These are phyloP conservation scores for Sphaerodactylus townsendi DNA, from an alignment of 2,113 vertebrate genomes.

Conservation along the genomic window DNA sequence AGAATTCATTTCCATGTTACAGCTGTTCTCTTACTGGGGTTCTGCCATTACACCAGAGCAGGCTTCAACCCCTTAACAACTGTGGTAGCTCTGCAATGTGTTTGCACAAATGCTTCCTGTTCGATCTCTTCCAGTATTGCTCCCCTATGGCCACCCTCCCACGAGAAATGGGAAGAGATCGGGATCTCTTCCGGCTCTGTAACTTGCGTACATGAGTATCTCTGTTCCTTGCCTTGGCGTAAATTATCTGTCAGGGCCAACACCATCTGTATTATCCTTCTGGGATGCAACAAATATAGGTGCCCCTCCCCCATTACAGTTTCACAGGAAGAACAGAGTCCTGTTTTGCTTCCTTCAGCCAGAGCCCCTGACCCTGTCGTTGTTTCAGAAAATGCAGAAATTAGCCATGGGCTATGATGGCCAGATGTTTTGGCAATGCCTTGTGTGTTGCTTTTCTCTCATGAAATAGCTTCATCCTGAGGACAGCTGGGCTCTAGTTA, in stretches of 20 bases:
- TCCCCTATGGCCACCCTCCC: not conserved
- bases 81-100: not conserved
- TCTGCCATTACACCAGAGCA: not conserved
- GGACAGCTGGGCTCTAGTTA: slow-evolving; percentile 20
- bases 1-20: not conserved
- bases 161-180: not conserved
- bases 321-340: not conserved
- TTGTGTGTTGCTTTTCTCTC: not conserved
- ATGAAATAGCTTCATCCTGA: slow-evolving; percentile 16
- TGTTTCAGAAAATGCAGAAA: slow-evolving; percentile 15
- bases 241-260: not conserved
- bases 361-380: not conserved
- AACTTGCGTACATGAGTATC: not conserved
- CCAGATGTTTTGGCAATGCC: slow-evolving; percentile 30
- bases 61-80: not conserved
- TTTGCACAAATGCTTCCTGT: not conserved
- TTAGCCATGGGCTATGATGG: slow-evolving; percentile 3
- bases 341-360: not conserved
- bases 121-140: not conserved
- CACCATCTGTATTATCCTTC: not conserved
- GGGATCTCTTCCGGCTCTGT: not conserved
- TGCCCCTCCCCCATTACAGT: not conserved
- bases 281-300: not conserved
- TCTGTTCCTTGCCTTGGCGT: not conserved
- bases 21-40: not conserved